Evolutionary conservation across 2,113 vertebrate genomes (phyloP), one percentile per base, ranked within the genome.

Genomic region (Thermophis baileyi): DNA sequence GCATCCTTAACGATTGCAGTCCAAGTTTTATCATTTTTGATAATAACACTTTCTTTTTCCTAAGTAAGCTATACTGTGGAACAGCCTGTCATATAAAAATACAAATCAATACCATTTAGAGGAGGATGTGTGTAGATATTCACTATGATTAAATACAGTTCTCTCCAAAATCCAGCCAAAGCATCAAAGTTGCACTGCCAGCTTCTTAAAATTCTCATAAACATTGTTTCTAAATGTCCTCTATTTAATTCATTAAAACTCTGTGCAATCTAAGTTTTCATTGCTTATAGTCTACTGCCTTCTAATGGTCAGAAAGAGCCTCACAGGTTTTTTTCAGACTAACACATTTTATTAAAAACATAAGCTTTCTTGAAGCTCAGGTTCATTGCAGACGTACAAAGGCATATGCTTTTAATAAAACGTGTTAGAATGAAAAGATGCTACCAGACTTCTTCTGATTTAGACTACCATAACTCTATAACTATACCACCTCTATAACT

Each of bases 201-300:
- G 0, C 20, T 0, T 1, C 27, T 69, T 57, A 0, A 57, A 46
- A 93, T 85, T 14, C 69, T 63, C 94, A 1, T 3, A 30, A 12
- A 85, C 20, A 0, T 0, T 8, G 0, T 40, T 87, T 1, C 0
- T 4, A 1, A 0, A 87, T 69, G 27, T 24, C 81, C 87, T 11
- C 40, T 22, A 3, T 44, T 87, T 60, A 49, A 60, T 63, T 50
- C 81, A 44, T 2, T 25, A 63, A 89, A 54, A 18, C 22, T 4
- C 2, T 30, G 20, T 81, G 63, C 9, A 4, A 85, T 89, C 90
- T 11, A 40, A 0, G 0, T 8, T 91, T 40, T 0, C 90, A 93
- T 89, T 0, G 94, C 92, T 93, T 96, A 96, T 95, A 92, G 94
- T 95, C 92, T 95, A 94, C 81, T 96, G 96, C 97, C 96, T 96